These are phyloP conservation scores for Cygnus olor DNA, from an alignment of 2,797 vertebrate genomes.

Conservation along the genomic window DNA sequence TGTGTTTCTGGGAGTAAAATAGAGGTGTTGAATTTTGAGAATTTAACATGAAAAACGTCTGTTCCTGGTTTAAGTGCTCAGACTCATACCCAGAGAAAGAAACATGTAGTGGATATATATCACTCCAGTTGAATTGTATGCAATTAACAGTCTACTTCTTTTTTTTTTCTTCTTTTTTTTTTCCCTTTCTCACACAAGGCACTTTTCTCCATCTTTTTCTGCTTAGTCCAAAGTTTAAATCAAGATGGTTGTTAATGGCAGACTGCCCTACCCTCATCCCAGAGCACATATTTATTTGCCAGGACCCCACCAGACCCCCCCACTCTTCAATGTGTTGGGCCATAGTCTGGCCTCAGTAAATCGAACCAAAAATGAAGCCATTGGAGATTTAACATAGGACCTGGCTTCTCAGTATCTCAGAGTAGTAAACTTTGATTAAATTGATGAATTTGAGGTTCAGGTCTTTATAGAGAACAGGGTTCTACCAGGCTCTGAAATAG, in stretches of 20 bases:
- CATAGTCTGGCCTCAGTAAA: neutral
- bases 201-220: neutral
- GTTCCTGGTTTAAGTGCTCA: slow-evolving; percentile 5
- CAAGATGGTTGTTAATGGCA: neutral
- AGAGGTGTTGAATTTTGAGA: slow-evolving; percentile 41
- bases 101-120: neutral
- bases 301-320: neutral
- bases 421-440: neutral
- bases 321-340: neutral
- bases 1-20: slow-evolving; percentile 4
- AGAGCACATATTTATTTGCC: neutral
- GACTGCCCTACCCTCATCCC: neutral
- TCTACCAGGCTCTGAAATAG: neutral
- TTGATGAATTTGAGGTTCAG: neutral
- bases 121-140: neutral
- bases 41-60: slow-evolving; percentile 38
- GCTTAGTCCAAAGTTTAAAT: slow-evolving; percentile 29
- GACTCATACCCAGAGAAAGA: slow-evolving; percentile 7
- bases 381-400: neutral
- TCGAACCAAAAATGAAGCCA: neutral
- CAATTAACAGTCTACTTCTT: neutral
- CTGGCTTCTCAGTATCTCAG: neutral
- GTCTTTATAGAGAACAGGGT: neutral
- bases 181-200: neutral
- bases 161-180: neutral